Base-by-base conservation (phyloP, 2,113 vertebrate species). In the Erpornis zantholeuca region DNA sequence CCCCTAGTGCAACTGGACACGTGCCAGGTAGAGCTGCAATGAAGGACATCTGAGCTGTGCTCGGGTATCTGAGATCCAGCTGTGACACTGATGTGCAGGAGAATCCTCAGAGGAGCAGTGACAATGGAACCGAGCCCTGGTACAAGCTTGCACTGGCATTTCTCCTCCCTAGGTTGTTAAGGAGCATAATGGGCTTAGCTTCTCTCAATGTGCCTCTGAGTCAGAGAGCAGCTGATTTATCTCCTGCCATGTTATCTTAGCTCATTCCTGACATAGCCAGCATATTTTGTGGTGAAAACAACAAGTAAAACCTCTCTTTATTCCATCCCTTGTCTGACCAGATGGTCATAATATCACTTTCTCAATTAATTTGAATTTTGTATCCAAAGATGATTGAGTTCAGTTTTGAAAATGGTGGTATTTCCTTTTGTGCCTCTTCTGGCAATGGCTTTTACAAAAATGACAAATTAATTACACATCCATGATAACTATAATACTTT, bases 281-380 rank as follows among this genome's bases (percentile, higher is more conserved):
- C 19, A 40, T 88, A 50, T 59, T 96, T 96, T 78, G 61, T 47
- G 47, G 60, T 93, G 92, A 85, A 94, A 90, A 73, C 31, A 76
- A 36, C 22, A 24, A 17, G 23, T 52, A 54, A 45, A 88, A 66
- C 68, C 76, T 69, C 35, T 82, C 45, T 68, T 93, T 92, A 93
- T 83, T 95, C 73, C 38, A n/a, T 78, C 53, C 65, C 79, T 90
- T 95, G 61, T 95, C 65, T 93, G 75, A 85, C 27, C 68, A 80
- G 81, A 90, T 78, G 64, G 70, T 76, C 44, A 40, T 36, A 92
- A 53, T 47, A 88, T 83, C 9, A 35, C 31, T 85, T 93, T 68
- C 82, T 90, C 94, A 87, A 85, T 92, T 72, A 91, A 87, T 84
- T 96, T 86, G 83, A 81, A 71, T 93, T 96, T 92, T 92, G 11